A percentile compares a stretch with the other conserved stretches of the same genome.
These are phyloP conservation scores for Pachyuromys duprasi DNA, from an alignment of 2,797 vertebrate species.

Conservation along the genomic window DNA sequence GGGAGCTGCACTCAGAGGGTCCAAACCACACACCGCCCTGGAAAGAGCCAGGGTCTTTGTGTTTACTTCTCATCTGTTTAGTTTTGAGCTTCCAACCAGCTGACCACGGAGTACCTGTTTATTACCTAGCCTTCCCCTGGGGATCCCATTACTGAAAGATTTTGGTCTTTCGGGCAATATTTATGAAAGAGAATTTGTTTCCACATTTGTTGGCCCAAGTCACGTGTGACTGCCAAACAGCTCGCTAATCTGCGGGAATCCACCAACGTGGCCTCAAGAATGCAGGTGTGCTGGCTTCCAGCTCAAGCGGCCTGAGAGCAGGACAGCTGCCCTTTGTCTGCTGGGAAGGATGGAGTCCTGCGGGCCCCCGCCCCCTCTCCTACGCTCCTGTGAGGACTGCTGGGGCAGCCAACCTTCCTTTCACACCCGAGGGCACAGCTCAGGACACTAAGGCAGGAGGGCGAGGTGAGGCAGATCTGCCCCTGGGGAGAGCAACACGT, in stretches of 20 bases:
- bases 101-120: not conserved
- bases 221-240: not conserved
- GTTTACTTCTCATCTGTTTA: not conserved
- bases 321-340: constrained; percentile 16
- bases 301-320: not conserved
- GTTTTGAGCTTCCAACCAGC: not conserved
- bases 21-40: not conserved
- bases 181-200: constrained; percentile 55
- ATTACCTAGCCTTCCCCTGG: not conserved
- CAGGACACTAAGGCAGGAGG: not conserved
- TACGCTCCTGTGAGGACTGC: not conserved
- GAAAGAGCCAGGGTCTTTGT: not conserved
- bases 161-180: not conserved
- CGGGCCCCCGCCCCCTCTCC: not conserved
- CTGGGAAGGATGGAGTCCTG: not conserved
- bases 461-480: not conserved
- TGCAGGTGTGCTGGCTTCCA: not conserved
- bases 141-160: not conserved
- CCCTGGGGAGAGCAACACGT: rapidly evolving
- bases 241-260: constrained; percentile 26
- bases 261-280: not conserved
- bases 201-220: not conserved
- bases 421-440: not conserved
- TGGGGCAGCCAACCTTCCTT: not conserved
- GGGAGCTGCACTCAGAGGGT: not conserved